A percentile compares a stretch with the other conserved stretches of the same genome.
Evolutionary conservation across 2,888 invertebrate species (phyloP).

Genomic region (Eupithecia pulchellata): DNA sequence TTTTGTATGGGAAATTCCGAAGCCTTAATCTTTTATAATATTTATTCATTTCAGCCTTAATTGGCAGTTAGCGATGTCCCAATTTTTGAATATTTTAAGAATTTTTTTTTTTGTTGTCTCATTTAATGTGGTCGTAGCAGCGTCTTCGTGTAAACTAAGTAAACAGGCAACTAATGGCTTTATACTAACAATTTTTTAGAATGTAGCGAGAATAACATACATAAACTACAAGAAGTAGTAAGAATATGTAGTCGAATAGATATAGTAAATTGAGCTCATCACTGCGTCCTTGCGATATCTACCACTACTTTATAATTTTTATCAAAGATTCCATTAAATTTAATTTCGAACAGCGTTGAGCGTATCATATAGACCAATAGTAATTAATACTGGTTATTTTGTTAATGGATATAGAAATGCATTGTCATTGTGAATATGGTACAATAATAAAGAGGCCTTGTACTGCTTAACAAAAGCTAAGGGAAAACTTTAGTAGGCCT

Average conservation of each 20-base stretch:
- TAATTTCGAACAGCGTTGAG: slow-evolving; percentile 36
- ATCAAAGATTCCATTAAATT: slow-evolving; percentile 29
- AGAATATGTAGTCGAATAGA: slow-evolving; percentile 38
- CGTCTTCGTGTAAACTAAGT: neutral
- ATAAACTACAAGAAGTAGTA: slow-evolving; percentile 38
- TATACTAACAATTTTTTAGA: slow-evolving; percentile 54
- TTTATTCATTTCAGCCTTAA: too few relatives aligned
- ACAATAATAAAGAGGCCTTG: slow-evolving; percentile 60
- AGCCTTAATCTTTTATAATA: too few relatives aligned
- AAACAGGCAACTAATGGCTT: slow-evolving; percentile 10
- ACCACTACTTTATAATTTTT: slow-evolving; percentile 44
- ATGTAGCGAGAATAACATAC: slow-evolving; percentile 47
- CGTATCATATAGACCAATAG: slow-evolving; percentile 38
- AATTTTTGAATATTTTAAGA: neutral
- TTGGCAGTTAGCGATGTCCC: too few relatives aligned
- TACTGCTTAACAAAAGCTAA: slow-evolving; percentile 1
- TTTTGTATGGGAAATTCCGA: too few relatives aligned
- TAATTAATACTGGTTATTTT: slow-evolving; percentile 68
- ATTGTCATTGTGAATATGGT: slow-evolving; percentile 45
- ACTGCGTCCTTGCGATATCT: slow-evolving; percentile 41
- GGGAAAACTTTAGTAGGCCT: slow-evolving; percentile 58
- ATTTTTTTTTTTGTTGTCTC: too few relatives aligned
- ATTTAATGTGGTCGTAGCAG: neutral
- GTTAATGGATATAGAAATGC: slow-evolving; percentile 56
- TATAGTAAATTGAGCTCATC: slow-evolving; percentile 38